Percentiles rank a stretch among this genome's conserved stretches.
These are phyloP conservation scores for Myodes glareolus DNA, from an alignment of 2,113 vertebrate species.

Conservation along the genomic window DNA sequence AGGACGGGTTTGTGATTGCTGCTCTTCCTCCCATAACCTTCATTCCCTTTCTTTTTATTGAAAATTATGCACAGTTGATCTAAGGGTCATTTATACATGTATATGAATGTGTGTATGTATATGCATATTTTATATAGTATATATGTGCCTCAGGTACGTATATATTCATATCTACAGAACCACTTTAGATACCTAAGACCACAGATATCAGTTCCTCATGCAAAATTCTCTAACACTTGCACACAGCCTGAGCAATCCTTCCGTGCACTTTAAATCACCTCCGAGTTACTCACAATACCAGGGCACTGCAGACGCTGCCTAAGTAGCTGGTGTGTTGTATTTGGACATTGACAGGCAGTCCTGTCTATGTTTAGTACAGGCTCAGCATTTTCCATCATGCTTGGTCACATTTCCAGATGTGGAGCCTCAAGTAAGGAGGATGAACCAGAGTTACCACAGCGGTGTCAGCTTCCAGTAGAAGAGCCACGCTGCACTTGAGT, in stretches of 20 bases:
- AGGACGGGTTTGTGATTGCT: neutral
- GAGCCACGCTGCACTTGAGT: neutral
- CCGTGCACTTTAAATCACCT: neutral
- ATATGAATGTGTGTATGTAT: too few species aligned
- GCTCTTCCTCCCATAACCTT: neutral
- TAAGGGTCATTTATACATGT: neutral
- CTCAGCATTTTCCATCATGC: neutral
- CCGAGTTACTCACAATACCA: too few species aligned
- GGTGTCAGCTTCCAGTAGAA: too few species aligned
- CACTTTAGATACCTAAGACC: neutral
- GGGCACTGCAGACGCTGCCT: neutral
- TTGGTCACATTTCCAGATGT: neutral
- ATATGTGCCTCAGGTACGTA: too few species aligned
- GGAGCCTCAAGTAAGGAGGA: neutral
- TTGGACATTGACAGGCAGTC: neutral
- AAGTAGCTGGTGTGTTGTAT: too few species aligned
- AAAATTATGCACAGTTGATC: neutral
- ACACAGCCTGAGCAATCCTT: too few species aligned
- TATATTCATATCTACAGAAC: neutral
- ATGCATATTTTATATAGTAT: too few species aligned
- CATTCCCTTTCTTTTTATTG: too few species aligned
- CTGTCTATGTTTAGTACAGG: neutral
- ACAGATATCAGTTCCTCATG: neutral
- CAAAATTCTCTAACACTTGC: neutral
- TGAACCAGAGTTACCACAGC: neutral